A percentile compares a stretch with the other conserved stretches of the same genome.
Evolutionary conservation across 2,888 invertebrate species (phyloP).

Genomic region (Augiades crinisus): DNA sequence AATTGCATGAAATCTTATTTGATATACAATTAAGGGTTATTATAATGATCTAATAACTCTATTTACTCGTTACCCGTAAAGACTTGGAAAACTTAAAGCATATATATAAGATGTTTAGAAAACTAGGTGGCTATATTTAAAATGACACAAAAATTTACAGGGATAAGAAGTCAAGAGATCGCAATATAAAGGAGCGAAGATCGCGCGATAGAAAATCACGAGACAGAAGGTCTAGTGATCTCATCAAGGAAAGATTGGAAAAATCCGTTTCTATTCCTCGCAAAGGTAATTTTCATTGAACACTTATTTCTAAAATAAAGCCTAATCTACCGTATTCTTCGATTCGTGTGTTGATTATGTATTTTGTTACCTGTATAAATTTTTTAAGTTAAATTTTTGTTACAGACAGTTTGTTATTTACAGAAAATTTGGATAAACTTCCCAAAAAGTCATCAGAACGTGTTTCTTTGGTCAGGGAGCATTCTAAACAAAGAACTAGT

Average conservation of each 20-base stretch:
- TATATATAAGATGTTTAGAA: no score
- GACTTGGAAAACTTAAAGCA: no score
- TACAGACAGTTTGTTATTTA: conserved; percentile 27
- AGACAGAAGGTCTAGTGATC: conserved; percentile 68
- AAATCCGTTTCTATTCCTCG: conserved; percentile 74
- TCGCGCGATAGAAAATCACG: conserved; percentile 76
- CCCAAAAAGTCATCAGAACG: conserved; percentile 65
- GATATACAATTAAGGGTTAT: no score
- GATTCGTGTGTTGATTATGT: no score
- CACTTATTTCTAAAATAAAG: neutral
- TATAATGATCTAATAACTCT: no score
- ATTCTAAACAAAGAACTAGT: conserved; percentile 61
- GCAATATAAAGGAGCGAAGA: conserved; percentile 56
- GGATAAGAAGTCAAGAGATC: conserved; percentile 73
- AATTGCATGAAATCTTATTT: no score
- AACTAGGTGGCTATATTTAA: no score
- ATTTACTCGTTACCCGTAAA: no score
- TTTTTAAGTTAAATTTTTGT: neutral
- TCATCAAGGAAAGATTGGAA: conserved; percentile 72
- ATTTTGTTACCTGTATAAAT: no score
- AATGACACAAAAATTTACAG: no score
- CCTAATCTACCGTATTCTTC: no score
- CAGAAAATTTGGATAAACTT: conserved; percentile 65
- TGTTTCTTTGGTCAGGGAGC: conserved; percentile 52
- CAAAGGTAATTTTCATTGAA: conserved; percentile 50